phyloP scores from a whole-genome alignment of 1,140 invertebrate genomes.

The Camponotus vicinus region DNA sequence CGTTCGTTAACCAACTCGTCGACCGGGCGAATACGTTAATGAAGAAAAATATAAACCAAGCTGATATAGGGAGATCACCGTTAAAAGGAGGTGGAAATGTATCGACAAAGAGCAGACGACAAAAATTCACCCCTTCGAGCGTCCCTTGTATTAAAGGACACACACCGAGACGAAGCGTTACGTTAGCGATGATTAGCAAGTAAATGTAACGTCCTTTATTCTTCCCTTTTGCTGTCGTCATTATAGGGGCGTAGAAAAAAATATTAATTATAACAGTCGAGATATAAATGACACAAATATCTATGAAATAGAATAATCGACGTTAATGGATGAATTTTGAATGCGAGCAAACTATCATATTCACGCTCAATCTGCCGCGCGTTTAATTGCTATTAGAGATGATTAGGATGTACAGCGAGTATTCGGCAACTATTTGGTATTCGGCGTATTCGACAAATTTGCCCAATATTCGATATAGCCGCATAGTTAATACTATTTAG shows the following conservation, averaged over 20 bases:
- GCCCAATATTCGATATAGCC: conserved; percentile 67
- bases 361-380: conserved; percentile 71
- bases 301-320: conserved; percentile 59
- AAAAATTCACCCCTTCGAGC: conserved; percentile 54
- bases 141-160: conserved; percentile 29
- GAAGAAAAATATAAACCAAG: conserved; percentile 76
- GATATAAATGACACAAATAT: not conserved
- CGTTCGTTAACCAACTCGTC: conserved; percentile 74
- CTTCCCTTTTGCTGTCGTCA: not conserved
- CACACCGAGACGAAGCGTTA: not conserved
- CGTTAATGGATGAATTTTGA: conserved; percentile 74
- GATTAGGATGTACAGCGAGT: conserved; percentile 60
- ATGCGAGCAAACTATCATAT: conserved; percentile 69
- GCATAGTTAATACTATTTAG: conserved; percentile 67
- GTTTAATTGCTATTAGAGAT: conserved; percentile 74
- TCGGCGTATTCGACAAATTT: conserved; percentile 72
- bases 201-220: not conserved
- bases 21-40: conserved; percentile 66
- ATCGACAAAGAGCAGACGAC: conserved; percentile 37
- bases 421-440: conserved; percentile 75
- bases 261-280: not conserved
- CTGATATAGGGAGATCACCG: not conserved
- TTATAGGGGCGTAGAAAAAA: not conserved
- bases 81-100: conserved; percentile 19
- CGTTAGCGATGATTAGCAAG: conserved; percentile 3